Percentiles rank a stretch among this genome's conserved stretches.
These are phyloP conservation scores for Andrena marginata DNA, from an alignment of 2,888 invertebrate genomes.

Conservation along the genomic window DNA sequence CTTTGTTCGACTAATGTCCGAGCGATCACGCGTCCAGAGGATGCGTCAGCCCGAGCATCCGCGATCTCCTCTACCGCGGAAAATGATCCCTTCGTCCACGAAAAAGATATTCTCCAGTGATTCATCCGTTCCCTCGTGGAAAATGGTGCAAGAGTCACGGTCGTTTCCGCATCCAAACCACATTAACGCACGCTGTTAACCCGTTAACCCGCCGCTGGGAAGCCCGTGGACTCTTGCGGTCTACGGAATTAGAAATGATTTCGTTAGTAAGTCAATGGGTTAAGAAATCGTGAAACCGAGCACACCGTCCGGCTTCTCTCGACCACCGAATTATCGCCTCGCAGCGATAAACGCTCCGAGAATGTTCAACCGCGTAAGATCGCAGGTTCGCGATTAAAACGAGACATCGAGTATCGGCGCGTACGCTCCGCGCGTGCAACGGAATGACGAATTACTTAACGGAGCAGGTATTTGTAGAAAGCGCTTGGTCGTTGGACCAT, in stretches of 20 bases:
- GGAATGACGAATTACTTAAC: slow-evolving; percentile 1
- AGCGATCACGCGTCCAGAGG: slow-evolving; percentile 1
- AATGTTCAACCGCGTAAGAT: slow-evolving; percentile 18
- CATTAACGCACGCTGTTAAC: neutral
- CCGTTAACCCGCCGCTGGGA: slow-evolving; percentile 5
- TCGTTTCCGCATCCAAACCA: neutral
- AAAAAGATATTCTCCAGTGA: slow-evolving; percentile 33
- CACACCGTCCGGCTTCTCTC: neutral
- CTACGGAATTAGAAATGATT: slow-evolving; percentile 33
- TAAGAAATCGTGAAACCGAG: slow-evolving; percentile 31
- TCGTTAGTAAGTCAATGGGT: slow-evolving; percentile 46
- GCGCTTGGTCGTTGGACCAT: neutral
- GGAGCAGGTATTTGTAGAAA: neutral
- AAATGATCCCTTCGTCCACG: slow-evolving; percentile 15
- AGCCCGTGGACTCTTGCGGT: neutral
- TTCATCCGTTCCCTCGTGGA: neutral
- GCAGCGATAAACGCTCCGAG: neutral
- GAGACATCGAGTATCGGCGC: neutral
- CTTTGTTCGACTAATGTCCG: slow-evolving; percentile 7
- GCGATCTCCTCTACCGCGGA: slow-evolving; percentile 36
- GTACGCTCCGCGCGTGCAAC: neutral
- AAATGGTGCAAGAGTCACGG: neutral
- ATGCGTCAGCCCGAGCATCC: slow-evolving; percentile 47
- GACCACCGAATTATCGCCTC: slow-evolving; percentile 25
- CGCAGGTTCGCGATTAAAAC: slow-evolving; percentile 13